Conservation (phyloP, 2,113 vertebrate genomes). For the Phoxinus phoxinus region DNA sequence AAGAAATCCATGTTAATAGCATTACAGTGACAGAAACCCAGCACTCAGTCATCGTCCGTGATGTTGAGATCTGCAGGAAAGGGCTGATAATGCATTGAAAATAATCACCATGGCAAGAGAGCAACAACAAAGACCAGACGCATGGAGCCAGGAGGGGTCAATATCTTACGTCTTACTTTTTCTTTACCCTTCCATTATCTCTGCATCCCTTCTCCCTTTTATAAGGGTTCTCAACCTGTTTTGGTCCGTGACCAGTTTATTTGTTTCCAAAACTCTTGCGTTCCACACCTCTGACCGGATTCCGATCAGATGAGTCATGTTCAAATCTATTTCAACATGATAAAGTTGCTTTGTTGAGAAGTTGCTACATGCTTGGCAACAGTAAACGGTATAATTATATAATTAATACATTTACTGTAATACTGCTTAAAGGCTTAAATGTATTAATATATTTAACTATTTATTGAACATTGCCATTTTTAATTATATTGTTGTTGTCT, state of each 20-base stretch:
- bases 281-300: not conserved
- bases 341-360: too few relatives aligned
- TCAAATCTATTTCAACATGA: not conserved
- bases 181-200: slow-evolving; percentile 2
- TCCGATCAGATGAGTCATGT: not conserved
- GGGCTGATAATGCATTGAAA: slow-evolving; percentile 51
- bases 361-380: too few relatives aligned
- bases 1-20: slow-evolving; percentile 77
- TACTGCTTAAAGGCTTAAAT: too few relatives aligned
- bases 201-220: slow-evolving; percentile 9
- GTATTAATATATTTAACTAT: not conserved
- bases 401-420: too few relatives aligned
- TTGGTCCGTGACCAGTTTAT: not conserved
- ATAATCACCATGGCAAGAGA: slow-evolving; percentile 49
- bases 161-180: slow-evolving; percentile 25
- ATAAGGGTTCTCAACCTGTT: not conserved
- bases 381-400: too few relatives aligned
- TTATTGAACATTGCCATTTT: too few relatives aligned
- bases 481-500: too few relatives aligned
- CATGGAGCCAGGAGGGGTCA: slow-evolving; percentile 38
- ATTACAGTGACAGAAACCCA: slow-evolving; percentile 72
- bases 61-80: slow-evolving; percentile 70
- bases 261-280: not conserved
- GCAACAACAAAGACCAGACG: slow-evolving; percentile 43
- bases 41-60: slow-evolving; percentile 75